A percentile compares a stretch with the other conserved stretches of the same genome.
Evolutionary conservation across 2,888 invertebrate species (phyloP).

Genomic region (Nomada fucata): DNA sequence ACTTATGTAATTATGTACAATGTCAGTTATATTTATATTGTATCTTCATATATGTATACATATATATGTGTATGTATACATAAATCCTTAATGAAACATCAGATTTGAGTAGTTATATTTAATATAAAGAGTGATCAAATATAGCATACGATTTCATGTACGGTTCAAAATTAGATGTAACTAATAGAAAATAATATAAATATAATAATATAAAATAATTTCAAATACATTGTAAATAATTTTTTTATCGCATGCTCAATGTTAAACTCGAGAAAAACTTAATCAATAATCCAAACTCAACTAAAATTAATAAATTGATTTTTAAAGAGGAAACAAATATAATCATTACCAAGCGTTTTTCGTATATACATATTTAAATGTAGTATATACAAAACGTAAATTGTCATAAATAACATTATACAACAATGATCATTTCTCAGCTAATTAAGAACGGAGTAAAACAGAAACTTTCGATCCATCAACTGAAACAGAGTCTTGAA

Average conservation of each 20-base stretch:
- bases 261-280: constrained; percentile 27
- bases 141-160: constrained; percentile 27
- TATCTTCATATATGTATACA: neutral
- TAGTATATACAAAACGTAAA: constrained; percentile 59
- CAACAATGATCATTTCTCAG: constrained; percentile 13
- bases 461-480: neutral
- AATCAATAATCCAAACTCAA: neutral
- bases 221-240: neutral
- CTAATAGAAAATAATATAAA: neutral
- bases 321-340: constrained; percentile 5
- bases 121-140: constrained; percentile 26
- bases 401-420: constrained; percentile 41
- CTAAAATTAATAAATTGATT: neutral
- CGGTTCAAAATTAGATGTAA: constrained; percentile 22
- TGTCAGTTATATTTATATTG: constrained; percentile 13
- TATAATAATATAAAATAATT: too few species aligned
- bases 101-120: constrained; percentile 31
- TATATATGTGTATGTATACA: constrained; percentile 8
- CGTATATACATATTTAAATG: constrained; percentile 55
- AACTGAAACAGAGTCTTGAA: constrained; percentile 4
- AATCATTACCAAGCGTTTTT: constrained; percentile 12
- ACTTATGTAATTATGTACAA: constrained; percentile 65
- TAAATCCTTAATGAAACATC: constrained; percentile 27
- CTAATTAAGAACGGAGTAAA: constrained; percentile 15
- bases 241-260: neutral